Conservation (phyloP, 2,888 invertebrate species). For the Clistopyga incitator region DNA sequence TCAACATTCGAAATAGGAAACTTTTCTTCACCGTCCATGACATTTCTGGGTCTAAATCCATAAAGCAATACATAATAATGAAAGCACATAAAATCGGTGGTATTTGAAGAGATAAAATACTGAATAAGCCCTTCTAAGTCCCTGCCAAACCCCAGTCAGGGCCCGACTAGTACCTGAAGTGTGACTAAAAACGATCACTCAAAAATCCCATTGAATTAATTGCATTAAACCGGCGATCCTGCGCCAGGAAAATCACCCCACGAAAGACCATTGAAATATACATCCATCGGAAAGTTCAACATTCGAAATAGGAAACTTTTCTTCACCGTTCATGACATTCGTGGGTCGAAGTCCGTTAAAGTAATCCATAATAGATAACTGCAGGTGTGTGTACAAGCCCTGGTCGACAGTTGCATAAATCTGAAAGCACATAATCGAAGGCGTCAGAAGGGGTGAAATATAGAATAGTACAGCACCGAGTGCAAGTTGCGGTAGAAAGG, state of each 20-base stretch:
- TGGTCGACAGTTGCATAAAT: slow-evolving; percentile 4
- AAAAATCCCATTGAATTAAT: too few species aligned
- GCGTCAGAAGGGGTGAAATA: slow-evolving; percentile 4
- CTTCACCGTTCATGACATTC: not conserved
- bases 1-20: too few species aligned
- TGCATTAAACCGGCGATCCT: not conserved
- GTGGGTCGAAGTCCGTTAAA: slow-evolving; percentile 1
- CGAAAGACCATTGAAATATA: not conserved
- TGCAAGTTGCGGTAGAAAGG: slow-evolving; percentile 12
- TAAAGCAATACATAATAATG: too few species aligned
- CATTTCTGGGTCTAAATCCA: too few species aligned
- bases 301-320: not conserved
- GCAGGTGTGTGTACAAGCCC: slow-evolving; percentile 6
- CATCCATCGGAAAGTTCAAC: not conserved
- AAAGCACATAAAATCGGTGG: too few species aligned
- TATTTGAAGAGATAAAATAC: too few species aligned
- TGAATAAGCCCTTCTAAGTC: too few species aligned
- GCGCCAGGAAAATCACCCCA: too few species aligned
- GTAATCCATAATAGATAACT: slow-evolving; percentile 30
- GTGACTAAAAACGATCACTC: too few species aligned
- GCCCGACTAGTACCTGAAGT: too few species aligned
- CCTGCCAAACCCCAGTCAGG: too few species aligned
- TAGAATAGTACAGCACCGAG: slow-evolving; percentile 3
- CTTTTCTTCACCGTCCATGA: not conserved
- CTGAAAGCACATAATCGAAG: slow-evolving; percentile 14